These are phyloP conservation scores for Gryllus bimaculatus DNA, from an alignment of 1,140 invertebrate genomes.

Conservation along the genomic window DNA sequence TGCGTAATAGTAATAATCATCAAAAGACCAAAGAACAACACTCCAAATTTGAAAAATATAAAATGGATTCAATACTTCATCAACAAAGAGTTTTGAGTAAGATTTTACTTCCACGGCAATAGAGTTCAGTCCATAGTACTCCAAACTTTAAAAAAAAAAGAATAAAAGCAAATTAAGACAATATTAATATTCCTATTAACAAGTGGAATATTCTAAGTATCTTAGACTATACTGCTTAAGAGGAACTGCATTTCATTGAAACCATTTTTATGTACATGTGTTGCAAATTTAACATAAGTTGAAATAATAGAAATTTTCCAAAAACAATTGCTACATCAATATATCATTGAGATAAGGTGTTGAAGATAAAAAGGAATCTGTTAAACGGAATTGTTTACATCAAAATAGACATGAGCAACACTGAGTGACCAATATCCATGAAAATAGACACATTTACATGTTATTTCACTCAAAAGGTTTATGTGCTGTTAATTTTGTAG, in stretches of 20 bases:
- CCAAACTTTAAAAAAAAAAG: conserved; percentile 16
- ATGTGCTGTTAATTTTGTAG: no score
- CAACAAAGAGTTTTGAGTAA: conserved; percentile 30
- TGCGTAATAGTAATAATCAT: conserved; percentile 78
- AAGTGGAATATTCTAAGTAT: not conserved
- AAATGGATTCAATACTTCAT: conserved; percentile 88
- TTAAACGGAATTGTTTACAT: no score
- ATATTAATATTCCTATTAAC: not conserved
- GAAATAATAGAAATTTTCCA: not conserved
- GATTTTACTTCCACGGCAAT: conserved; percentile 17
- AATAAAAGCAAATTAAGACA: not conserved
- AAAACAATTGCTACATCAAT: not conserved
- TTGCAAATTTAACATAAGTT: not conserved
- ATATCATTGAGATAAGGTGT: no score
- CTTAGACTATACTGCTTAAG: not conserved
- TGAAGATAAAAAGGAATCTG: no score
- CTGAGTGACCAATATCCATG: no score
- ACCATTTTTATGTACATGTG: not conserved
- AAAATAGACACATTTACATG: no score
- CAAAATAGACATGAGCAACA: no score
- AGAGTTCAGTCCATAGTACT: conserved; percentile 12
- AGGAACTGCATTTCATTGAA: not conserved
- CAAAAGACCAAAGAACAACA: conserved; percentile 66
- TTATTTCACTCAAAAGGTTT: no score
- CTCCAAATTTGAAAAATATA: conserved; percentile 92